These are phyloP conservation scores for Stenotaenia linearis DNA, from an alignment of 2,888 invertebrate genomes.

Conservation along the genomic window DNA sequence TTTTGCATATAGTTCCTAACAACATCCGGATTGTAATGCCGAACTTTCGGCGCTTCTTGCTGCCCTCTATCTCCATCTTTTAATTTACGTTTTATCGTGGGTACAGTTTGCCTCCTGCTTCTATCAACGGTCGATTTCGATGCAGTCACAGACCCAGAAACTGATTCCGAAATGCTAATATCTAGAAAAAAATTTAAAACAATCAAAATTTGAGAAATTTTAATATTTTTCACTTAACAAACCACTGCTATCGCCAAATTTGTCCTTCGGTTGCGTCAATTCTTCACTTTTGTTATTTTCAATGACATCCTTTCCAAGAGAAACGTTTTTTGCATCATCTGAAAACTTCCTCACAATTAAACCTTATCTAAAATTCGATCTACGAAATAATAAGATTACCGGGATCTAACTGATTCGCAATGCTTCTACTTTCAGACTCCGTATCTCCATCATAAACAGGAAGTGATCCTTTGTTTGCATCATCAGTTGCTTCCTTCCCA, in stretches of 20 bases:
- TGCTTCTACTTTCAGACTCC: not conserved
- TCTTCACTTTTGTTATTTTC: not conserved
- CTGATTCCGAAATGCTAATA: not conserved
- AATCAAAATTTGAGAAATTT: too few species aligned
- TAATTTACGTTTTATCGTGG: not conserved
- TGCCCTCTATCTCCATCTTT: not conserved
- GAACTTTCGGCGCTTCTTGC: constrained; percentile 24
- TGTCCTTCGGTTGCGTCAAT: not conserved
- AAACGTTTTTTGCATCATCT: not conserved
- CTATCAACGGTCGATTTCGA: not conserved
- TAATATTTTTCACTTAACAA: not conserved
- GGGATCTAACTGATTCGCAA: not conserved
- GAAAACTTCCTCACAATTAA: not conserved
- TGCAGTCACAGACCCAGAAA: not conserved
- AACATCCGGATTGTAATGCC: constrained; percentile 52
- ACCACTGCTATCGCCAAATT: too few species aligned
- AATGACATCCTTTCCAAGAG: not conserved
- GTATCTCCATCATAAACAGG: not conserved
- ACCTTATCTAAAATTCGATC: not conserved
- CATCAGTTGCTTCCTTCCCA: not conserved
- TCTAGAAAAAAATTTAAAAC: not conserved
- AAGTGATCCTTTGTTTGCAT: not conserved
- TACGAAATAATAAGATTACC: not conserved
- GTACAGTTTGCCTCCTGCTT: not conserved
- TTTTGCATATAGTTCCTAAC: constrained; percentile 55